phyloP scores from a whole-genome alignment of 37 sponge, comb jelly and placozoan genomes.

The Tethya wilhelma region DNA sequence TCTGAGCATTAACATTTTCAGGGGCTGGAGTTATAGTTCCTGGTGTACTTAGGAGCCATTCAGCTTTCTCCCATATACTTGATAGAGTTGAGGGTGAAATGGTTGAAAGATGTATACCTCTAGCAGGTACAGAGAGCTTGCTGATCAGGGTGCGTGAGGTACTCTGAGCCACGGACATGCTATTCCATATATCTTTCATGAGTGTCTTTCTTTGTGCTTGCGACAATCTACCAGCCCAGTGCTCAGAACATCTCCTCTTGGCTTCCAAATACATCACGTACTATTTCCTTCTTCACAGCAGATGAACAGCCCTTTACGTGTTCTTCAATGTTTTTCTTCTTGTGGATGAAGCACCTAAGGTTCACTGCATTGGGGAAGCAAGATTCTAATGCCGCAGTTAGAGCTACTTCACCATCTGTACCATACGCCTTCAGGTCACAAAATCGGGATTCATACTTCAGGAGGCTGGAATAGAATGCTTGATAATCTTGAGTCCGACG shows the following conservation, averaged over 20 bases:
- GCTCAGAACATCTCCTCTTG: slow-evolving; percentile 1
- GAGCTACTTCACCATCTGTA: slow-evolving; percentile 4
- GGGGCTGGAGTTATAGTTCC: background rate
- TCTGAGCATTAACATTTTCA: background rate
- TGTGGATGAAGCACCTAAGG: slow-evolving; percentile 25
- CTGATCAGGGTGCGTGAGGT: no score
- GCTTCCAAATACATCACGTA: background rate
- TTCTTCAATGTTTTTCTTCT: slow-evolving; percentile 23
- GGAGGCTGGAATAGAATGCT: slow-evolving; percentile 11
- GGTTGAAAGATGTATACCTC: no score
- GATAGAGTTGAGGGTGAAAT: no score
- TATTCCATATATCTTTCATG: no score
- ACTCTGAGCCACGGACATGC: no score
- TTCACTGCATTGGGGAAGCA: background rate
- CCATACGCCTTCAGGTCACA: slow-evolving; percentile 5
- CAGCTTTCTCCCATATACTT: no score
- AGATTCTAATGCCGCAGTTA: background rate
- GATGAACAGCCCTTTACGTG: slow-evolving; percentile 5
- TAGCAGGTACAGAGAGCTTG: no score
- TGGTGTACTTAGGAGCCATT: background rate
- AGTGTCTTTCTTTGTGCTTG: background rate
- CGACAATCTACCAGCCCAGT: slow-evolving; percentile 21
- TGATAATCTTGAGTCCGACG: slow-evolving; percentile 46
- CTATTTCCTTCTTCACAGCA: slow-evolving; percentile 11
- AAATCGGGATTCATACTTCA: slow-evolving; percentile 13